Percentiles rank a stretch among this genome's conserved stretches.
Conservation (phyloP, 2,888 invertebrate species). For the Eupelmus urozonus region DNA sequence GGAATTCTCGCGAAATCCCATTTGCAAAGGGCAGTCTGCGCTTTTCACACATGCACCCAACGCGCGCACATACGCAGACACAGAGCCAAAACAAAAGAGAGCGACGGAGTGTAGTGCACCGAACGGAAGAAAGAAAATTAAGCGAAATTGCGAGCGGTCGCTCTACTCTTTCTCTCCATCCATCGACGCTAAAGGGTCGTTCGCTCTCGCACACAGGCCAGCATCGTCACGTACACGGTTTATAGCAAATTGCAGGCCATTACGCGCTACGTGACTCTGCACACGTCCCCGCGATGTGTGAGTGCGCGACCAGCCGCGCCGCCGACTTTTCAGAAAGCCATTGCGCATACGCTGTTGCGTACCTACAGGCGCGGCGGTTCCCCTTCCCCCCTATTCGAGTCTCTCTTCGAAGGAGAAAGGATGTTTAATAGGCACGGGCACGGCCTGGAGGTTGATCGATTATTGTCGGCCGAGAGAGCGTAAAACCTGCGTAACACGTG, state of each 20-base stretch:
- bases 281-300: conserved; percentile 16
- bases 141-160: too few relatives aligned
- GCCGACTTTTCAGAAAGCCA: conserved; percentile 13
- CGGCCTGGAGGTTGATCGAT: too few relatives aligned
- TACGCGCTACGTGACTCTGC: conserved; percentile 39
- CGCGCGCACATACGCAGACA: too few relatives aligned
- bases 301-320: background rate
- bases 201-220: background rate
- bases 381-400: too few relatives aligned
- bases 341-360: conserved; percentile 37
- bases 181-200: background rate
- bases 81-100: background rate
- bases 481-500: too few relatives aligned
- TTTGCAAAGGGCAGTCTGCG: background rate
- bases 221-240: conserved; percentile 12
- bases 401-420: too few relatives aligned
- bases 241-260: conserved; percentile 32
- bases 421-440: too few relatives aligned
- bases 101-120: too few relatives aligned
- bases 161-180: background rate
- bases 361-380: conserved; percentile 14
- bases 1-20: background rate
- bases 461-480: too few relatives aligned
- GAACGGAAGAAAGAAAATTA: too few relatives aligned
- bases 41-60: background rate